Percentiles rank a stretch among this genome's conserved stretches.
These are phyloP conservation scores for Drosophila parthenogenetica DNA, from an alignment of 2,888 invertebrate genomes.

Conservation along the genomic window DNA sequence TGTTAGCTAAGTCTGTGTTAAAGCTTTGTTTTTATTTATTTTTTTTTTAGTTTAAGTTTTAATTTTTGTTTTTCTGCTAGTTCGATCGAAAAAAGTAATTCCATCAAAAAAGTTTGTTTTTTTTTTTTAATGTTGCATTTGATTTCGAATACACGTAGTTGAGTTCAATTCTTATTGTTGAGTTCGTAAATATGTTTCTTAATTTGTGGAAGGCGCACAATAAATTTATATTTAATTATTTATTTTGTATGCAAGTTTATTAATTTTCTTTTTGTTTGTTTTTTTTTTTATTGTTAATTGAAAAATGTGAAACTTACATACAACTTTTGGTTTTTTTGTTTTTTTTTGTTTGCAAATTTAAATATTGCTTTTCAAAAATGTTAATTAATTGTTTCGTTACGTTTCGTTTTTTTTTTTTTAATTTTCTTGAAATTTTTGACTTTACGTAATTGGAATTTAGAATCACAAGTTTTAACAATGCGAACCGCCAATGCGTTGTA, in stretches of 20 bases:
- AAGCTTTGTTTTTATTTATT: slow-evolving; percentile 30
- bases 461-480: slow-evolving; percentile 53
- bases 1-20: slow-evolving; percentile 26
- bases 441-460: slow-evolving; percentile 27
- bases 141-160: slow-evolving; percentile 69
- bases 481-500: slow-evolving; percentile 50
- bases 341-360: slow-evolving; percentile 28
- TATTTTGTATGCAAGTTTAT: neutral
- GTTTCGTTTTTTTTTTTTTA: neutral
- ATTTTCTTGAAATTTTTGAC: neutral
- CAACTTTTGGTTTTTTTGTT: slow-evolving; percentile 1
- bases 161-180: slow-evolving; percentile 25
- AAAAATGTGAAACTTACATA: slow-evolving; percentile 41
- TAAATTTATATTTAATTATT: neutral
- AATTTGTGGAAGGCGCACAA: slow-evolving; percentile 55
- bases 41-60: slow-evolving; percentile 1
- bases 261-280: neutral
- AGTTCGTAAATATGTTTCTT: neutral
- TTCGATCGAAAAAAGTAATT: slow-evolving; percentile 26
- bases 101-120: slow-evolving; percentile 32
- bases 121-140: slow-evolving; percentile 47
- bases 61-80: slow-evolving; percentile 23
- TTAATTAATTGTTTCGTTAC: slow-evolving; percentile 14
- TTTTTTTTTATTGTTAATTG: slow-evolving; percentile 31
- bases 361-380: slow-evolving; percentile 57